Percentiles rank a stretch among this genome's conserved stretches.
These are phyloP conservation scores for Apostichopus californicus DNA, from an alignment of 35 echinoderm and acorn worm species.

Conservation along the genomic window DNA sequence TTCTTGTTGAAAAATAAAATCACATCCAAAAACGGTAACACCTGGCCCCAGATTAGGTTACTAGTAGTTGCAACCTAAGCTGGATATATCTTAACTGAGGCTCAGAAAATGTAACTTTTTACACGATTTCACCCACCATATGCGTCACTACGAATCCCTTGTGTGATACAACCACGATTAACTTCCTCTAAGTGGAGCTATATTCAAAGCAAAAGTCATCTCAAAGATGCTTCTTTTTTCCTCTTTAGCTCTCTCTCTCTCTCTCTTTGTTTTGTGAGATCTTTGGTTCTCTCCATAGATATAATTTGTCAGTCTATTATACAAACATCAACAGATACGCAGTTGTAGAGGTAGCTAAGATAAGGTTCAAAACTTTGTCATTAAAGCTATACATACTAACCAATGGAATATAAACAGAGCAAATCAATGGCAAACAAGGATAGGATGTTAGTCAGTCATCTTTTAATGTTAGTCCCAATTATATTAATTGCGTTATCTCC, in stretches of 20 bases:
- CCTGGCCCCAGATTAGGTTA: not conserved
- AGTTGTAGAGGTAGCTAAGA: not conserved
- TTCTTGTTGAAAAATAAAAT: not conserved
- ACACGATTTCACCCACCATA: not conserved
- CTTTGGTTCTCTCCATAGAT: not conserved
- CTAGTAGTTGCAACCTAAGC: not conserved
- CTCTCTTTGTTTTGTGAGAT: not conserved
- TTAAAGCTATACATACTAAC: not conserved
- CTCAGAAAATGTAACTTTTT: not conserved
- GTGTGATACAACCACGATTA: not conserved
- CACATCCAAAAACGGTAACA: not conserved
- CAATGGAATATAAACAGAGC: too few relatives aligned
- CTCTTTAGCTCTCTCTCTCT: too few relatives aligned
- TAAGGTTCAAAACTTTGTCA: not conserved
- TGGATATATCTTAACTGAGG: not conserved
- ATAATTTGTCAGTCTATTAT: not conserved
- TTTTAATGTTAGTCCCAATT: too few relatives aligned
- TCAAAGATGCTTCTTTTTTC: not conserved
- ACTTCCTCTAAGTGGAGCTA: not conserved
- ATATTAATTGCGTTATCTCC: too few relatives aligned
- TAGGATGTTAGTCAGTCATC: too few relatives aligned
- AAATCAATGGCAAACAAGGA: too few relatives aligned
- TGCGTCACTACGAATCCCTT: not conserved
- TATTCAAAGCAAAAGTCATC: not conserved
- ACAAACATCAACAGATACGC: not conserved